Evolutionary conservation across 1,140 invertebrate species (phyloP).

Genomic region (Heliconius himera): DNA sequence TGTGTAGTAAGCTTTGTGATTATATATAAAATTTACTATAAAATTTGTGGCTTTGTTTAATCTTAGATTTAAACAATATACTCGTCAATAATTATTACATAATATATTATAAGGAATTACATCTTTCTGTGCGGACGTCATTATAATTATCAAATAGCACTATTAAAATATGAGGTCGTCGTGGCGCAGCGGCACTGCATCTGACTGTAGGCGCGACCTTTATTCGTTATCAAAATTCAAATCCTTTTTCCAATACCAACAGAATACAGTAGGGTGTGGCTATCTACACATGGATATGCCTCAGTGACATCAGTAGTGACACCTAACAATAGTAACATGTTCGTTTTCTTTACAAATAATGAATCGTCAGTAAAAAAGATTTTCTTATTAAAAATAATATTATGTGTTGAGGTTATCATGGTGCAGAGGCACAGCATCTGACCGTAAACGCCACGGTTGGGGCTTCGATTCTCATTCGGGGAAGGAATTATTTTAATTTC

Average conservation of each 20-base stretch:
- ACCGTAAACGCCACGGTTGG: too few relatives aligned
- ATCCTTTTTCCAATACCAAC: slow-evolving; percentile 21
- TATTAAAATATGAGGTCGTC: too few relatives aligned
- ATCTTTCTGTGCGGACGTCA: too few relatives aligned
- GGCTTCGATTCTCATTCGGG: too few relatives aligned
- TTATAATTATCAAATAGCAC: too few relatives aligned
- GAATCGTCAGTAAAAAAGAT: too few relatives aligned
- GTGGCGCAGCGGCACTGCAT: too few relatives aligned
- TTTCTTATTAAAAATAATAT: too few relatives aligned
- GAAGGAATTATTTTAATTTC: not conserved
- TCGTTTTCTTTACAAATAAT: too few relatives aligned
- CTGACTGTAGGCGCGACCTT: not conserved
- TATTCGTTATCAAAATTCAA: slow-evolving; percentile 14
- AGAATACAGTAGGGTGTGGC: not conserved
- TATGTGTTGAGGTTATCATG: too few relatives aligned
- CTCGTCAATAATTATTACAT: slow-evolving; percentile 11
- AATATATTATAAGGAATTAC: not conserved
- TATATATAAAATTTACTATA: not conserved
- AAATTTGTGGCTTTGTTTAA: slow-evolving; percentile 10
- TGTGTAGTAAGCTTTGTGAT: slow-evolving; percentile 12
- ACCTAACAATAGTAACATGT: too few relatives aligned
- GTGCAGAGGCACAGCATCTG: too few relatives aligned
- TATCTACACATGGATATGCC: not conserved
- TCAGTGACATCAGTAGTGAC: not conserved
- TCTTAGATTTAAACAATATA: slow-evolving; percentile 1